Conservation (phyloP, 2,888 invertebrate species). For the Sialis fuliginosa region DNA sequence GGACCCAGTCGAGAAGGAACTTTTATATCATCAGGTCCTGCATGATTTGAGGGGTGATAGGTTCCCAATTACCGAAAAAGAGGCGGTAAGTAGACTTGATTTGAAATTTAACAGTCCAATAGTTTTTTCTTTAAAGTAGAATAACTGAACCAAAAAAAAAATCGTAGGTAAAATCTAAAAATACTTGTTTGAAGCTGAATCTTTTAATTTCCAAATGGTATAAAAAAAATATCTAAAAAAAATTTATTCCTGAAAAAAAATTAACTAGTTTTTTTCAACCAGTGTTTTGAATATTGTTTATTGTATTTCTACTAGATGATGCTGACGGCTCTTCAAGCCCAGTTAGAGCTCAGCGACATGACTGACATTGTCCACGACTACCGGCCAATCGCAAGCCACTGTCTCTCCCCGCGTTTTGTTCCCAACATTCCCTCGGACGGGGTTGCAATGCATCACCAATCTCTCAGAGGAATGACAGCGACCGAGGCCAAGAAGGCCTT, state of each 20-base stretch:
- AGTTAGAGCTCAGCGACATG: constrained; percentile 79
- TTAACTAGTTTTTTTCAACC: no score
- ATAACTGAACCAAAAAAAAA: no score
- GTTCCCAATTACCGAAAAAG: constrained; percentile 83
- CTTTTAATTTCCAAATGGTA: no score
- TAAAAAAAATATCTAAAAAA: no score
- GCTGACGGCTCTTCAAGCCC: constrained; percentile 84
- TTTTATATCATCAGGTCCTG: constrained; percentile 83
- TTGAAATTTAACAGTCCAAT: no score
- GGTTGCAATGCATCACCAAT: constrained; percentile 81
- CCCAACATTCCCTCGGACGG: constrained; percentile 63
- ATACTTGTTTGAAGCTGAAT: no score
- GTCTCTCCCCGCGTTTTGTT: constrained; percentile 68
- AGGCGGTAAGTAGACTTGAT: constrained; percentile 70
- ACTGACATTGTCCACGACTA: constrained; percentile 43
- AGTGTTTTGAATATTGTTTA: neutral
- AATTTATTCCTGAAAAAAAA: neutral
- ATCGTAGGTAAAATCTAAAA: neutral
- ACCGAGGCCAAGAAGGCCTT: constrained; percentile 83
- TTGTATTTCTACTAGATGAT: constrained; percentile 45
- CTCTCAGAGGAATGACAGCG: constrained; percentile 69
- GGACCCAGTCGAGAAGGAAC: constrained; percentile 83
- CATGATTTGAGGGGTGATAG: constrained; percentile 80
- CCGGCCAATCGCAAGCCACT: constrained; percentile 55
- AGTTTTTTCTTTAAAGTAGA: neutral